These are phyloP conservation scores for Acrossocheilus wenchowensis DNA, from an alignment of 2,797 vertebrate species.

Conservation along the genomic window DNA sequence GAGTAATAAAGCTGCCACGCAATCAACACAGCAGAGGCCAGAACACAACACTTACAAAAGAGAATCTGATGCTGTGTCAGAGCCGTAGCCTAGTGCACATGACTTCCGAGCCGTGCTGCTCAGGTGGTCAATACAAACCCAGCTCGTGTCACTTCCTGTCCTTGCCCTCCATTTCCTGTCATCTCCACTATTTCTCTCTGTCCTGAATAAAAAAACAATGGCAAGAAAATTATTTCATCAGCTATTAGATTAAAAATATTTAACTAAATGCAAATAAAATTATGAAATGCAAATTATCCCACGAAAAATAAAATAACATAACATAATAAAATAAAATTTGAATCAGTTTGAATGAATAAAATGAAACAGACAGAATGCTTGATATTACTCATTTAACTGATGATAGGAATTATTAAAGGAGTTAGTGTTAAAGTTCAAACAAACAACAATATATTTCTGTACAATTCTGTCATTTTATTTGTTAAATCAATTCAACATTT, in stretches of 20 bases:
- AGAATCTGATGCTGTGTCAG: background rate
- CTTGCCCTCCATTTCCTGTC: background rate
- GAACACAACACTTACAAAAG: conserved; percentile 2
- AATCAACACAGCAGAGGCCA: background rate
- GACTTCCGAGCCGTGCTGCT: background rate
- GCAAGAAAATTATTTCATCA: background rate
- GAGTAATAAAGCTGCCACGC: background rate
- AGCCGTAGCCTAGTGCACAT: background rate
- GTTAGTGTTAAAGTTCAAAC: background rate
- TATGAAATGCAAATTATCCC: background rate
- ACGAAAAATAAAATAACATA: background rate
- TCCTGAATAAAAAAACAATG: background rate
- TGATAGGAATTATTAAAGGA: background rate
- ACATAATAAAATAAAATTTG: background rate
- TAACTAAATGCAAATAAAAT: background rate
- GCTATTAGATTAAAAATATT: background rate
- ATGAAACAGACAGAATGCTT: background rate
- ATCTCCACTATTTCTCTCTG: background rate
- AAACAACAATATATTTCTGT: background rate
- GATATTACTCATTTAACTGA: background rate
- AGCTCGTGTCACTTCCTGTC: background rate
- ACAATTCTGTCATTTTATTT: background rate
- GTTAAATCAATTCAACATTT: background rate
- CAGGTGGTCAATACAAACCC: background rate
- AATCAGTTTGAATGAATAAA: background rate